Percentiles rank a stretch among this genome's conserved stretches.
These are phyloP conservation scores for Epistrophella euchroma DNA, from an alignment of 2,888 invertebrate species.

Conservation along the genomic window DNA sequence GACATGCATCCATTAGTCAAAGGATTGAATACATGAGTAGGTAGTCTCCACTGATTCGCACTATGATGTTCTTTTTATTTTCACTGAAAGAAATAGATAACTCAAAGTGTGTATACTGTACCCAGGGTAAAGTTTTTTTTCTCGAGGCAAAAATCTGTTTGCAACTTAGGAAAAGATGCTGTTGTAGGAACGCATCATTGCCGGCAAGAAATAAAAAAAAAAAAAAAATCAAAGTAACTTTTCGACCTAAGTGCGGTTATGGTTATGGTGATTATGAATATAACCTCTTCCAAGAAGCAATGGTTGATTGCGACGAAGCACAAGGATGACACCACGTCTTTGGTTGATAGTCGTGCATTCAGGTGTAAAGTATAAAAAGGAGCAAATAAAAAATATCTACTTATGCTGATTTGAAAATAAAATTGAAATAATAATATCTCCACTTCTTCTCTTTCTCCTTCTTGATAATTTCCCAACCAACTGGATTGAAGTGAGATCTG, in stretches of 20 bases:
- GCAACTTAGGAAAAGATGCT: not conserved
- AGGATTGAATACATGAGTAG: not conserved
- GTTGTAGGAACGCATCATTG: constrained; percentile 2
- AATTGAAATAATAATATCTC: constrained; percentile 55
- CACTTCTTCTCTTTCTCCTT: not conserved
- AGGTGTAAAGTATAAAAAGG: constrained; percentile 37
- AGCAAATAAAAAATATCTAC: constrained; percentile 24
- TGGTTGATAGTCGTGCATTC: constrained; percentile 30
- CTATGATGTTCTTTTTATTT: not conserved
- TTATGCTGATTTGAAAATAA: constrained; percentile 63
- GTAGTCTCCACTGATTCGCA: not conserved
- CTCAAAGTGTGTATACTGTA: not conserved
- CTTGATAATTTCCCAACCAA: not conserved
- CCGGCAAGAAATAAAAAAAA: not conserved
- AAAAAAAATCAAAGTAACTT: constrained; percentile 26
- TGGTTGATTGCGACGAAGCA: not conserved
- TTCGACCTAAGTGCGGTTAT: constrained; percentile 16
- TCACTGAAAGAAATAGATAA: not conserved
- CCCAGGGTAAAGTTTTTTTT: not conserved
- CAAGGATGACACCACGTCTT: constrained; percentile 24
- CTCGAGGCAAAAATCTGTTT: not conserved
- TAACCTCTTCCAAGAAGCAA: not conserved
- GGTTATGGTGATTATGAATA: constrained; percentile 10
- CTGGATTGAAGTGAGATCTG: not conserved
- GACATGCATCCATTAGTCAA: constrained; percentile 19